A percentile compares a stretch with the other conserved stretches of the same genome.
Evolutionary conservation across 2,113 vertebrate genomes (phyloP).

Genomic region (Phylloscopus trochilus): DNA sequence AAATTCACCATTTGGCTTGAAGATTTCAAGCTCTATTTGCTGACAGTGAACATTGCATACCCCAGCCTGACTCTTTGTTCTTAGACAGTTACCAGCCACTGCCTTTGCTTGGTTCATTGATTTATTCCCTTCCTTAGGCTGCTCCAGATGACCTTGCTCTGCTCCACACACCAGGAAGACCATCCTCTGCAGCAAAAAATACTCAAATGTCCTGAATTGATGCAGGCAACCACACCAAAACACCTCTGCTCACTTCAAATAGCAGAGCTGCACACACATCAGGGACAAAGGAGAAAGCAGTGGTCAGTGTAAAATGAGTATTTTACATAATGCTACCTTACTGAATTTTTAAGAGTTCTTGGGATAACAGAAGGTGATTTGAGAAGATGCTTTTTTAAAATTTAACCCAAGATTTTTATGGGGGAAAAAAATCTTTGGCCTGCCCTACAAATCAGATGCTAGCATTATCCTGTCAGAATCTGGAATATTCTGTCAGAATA

Average conservation of each 20-base stretch:
- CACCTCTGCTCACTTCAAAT: rapidly evolving
- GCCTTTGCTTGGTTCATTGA: not conserved
- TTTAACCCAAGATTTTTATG: not conserved
- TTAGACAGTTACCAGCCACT: not conserved
- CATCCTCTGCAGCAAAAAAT: not conserved
- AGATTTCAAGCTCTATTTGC: slow-evolving; percentile 6
- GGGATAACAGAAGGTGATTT: not conserved
- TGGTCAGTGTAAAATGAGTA: not conserved
- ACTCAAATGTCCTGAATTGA: not conserved
- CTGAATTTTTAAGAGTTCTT: not conserved
- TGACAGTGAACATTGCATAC: not conserved
- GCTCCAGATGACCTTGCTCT: not conserved
- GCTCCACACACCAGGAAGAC: not conserved
- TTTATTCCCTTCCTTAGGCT: not conserved
- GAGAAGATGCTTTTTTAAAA: not conserved
- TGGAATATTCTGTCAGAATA: not conserved
- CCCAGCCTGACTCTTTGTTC: not conserved
- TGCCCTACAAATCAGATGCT: not conserved
- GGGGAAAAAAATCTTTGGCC: not conserved
- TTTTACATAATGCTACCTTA: not conserved
- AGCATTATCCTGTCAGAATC: not conserved
- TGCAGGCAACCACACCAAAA: not conserved
- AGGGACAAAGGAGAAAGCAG: not conserved
- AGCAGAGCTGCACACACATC: not conserved
- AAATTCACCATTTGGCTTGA: not conserved